phyloP scores from a whole-genome alignment of 2,888 invertebrate genomes.

The Rhodophaea formosa region DNA sequence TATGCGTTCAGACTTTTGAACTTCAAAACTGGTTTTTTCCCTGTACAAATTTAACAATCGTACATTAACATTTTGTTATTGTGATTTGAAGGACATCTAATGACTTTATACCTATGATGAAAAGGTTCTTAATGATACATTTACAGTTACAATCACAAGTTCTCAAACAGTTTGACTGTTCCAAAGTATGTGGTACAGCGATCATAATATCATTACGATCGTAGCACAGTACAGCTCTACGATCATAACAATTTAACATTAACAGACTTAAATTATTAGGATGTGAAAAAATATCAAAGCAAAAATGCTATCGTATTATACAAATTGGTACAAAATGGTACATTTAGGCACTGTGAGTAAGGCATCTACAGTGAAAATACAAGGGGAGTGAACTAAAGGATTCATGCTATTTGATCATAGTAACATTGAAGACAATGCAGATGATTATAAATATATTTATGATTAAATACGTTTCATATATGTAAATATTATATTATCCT shows the following conservation, averaged over 20 bases:
- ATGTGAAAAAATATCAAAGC: constrained; percentile 67
- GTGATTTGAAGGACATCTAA: constrained; percentile 70
- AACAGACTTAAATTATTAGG: constrained; percentile 64
- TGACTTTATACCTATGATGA: constrained; percentile 27
- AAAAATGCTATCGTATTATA: constrained; percentile 68
- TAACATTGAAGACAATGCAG: constrained; percentile 21
- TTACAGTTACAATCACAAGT: constrained; percentile 43
- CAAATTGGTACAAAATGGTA: constrained; percentile 78
- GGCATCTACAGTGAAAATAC: constrained; percentile 90
- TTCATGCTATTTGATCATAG: constrained; percentile 17
- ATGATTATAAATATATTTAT: constrained; percentile 16
- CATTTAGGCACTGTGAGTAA: constrained; percentile 90
- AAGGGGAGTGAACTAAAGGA: constrained; percentile 38
- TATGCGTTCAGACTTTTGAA: constrained; percentile 78
- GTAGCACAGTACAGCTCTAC: constrained; percentile 31
- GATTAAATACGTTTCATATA: constrained; percentile 15
- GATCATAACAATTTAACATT: constrained; percentile 52
- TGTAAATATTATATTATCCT: constrained; percentile 4
- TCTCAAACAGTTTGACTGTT: constrained; percentile 49
- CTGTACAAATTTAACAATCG: constrained; percentile 78
- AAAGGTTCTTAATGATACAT: constrained; percentile 30
- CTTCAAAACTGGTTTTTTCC: constrained; percentile 71
- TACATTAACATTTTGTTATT: constrained; percentile 74
- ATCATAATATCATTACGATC: constrained; percentile 29
- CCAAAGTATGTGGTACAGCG: constrained; percentile 38